Conservation (phyloP, 2,113 vertebrate species). For the Xiphophorus hellerii region DNA sequence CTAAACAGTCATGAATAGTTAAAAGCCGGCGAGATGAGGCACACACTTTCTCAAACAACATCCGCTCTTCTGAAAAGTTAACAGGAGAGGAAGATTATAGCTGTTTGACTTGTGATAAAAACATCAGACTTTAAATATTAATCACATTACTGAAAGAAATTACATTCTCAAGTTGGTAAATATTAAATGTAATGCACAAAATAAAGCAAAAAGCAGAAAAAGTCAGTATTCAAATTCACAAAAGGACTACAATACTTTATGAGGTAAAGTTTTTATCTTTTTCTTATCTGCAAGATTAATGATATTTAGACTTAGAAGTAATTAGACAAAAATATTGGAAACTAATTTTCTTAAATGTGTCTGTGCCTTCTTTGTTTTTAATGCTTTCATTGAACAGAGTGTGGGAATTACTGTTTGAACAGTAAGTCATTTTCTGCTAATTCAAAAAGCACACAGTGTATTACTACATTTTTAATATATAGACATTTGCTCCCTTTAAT, state of each 20-base stretch:
- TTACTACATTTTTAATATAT: not conserved
- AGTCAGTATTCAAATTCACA: not conserved
- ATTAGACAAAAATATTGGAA: slow-evolving; percentile 18
- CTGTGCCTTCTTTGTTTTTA: slow-evolving; percentile 63
- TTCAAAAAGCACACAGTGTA: slow-evolving; percentile 1
- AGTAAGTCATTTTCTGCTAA: slow-evolving; percentile 84
- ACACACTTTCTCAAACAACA: not conserved
- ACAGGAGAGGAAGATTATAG: not conserved
- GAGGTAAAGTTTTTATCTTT: no score
- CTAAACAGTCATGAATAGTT: no score
- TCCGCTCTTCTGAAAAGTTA: not conserved
- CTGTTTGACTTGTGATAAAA: not conserved
- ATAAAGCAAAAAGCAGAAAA: no score
- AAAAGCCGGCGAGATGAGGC: no score
- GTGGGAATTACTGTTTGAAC: slow-evolving; percentile 96
- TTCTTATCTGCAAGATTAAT: slow-evolving; percentile 3
- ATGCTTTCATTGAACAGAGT: slow-evolving; percentile 87
- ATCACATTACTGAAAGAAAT: not conserved
- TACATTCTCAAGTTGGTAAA: not conserved
- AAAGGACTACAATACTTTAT: not conserved
- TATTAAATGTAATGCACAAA: not conserved
- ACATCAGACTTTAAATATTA: not conserved
- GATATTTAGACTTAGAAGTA: not conserved
- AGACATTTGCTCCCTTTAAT: not conserved
- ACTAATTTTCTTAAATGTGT: slow-evolving; percentile 44